Conservation (phyloP, 2,888 invertebrate genomes). For the Caradrina clavipalpis region DNA sequence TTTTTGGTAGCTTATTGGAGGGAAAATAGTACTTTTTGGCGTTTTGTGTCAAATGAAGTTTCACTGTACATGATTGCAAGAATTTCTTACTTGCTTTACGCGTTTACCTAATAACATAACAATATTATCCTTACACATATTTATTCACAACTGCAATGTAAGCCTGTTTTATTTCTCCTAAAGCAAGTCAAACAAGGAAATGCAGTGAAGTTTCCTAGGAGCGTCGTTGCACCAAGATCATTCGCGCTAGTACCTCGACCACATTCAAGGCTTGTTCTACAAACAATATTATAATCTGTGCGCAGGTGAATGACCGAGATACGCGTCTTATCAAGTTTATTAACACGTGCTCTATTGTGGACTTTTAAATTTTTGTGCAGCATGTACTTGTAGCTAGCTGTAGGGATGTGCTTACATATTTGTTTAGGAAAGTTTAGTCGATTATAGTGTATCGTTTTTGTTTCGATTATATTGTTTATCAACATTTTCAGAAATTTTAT, state of each 20-base stretch:
- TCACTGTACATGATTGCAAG: neutral
- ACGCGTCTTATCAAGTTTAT: slow-evolving; percentile 81
- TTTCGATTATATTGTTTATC: too few species aligned
- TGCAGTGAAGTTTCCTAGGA: slow-evolving; percentile 32
- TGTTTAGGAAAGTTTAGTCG: neutral
- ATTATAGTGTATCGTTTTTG: neutral
- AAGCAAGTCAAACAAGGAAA: slow-evolving; percentile 42
- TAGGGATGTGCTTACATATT: slow-evolving; percentile 1
- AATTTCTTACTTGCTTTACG: neutral
- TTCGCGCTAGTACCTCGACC: slow-evolving; percentile 60
- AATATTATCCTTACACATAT: neutral
- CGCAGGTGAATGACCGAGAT: slow-evolving; percentile 80
- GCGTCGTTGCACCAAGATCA: slow-evolving; percentile 48
- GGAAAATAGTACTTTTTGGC: slow-evolving; percentile 14
- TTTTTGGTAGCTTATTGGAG: neutral
- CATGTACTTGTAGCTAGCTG: slow-evolving; percentile 3
- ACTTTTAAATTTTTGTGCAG: slow-evolving; percentile 32
- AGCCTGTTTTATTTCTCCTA: slow-evolving; percentile 20
- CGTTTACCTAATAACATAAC: slow-evolving; percentile 1
- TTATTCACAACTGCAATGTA: slow-evolving; percentile 6
- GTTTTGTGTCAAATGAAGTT: slow-evolving; percentile 20
- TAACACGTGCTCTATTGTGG: slow-evolving; percentile 71
- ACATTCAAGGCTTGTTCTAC: slow-evolving; percentile 79
- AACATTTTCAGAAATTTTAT: too few species aligned
- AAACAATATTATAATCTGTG: slow-evolving; percentile 77